Conservation (phyloP, 2,113 vertebrate species). For the Mola mola region DNA sequence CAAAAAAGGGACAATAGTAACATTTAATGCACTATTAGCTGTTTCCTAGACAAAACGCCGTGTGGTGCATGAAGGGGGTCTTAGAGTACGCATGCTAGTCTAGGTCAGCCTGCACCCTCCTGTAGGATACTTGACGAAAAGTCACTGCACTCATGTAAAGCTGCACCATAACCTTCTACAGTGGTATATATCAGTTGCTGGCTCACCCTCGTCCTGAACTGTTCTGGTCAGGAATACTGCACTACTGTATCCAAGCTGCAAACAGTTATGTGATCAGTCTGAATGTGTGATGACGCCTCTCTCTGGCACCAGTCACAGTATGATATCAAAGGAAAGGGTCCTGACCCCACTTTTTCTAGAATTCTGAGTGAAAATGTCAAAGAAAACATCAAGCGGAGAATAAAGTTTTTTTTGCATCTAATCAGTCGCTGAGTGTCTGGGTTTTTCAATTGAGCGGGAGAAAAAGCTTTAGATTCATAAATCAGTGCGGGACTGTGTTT, state of each 20-base stretch:
- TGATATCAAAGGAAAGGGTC: constrained; percentile 47
- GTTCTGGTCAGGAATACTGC: constrained; percentile 45
- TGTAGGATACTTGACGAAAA: constrained; percentile 60
- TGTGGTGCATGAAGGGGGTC: constrained; percentile 73
- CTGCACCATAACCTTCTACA: constrained; percentile 36
- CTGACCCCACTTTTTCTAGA: constrained; percentile 75
- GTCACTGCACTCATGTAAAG: constrained; percentile 46
- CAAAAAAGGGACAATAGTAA: constrained; percentile 65
- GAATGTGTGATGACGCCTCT: constrained; percentile 40
- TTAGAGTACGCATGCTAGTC: constrained; percentile 75
- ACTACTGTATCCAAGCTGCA: constrained; percentile 63
- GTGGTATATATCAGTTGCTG: constrained; percentile 55
- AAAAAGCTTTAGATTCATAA: too few relatives aligned
- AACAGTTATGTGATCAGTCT: constrained; percentile 61
- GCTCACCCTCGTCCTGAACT: constrained; percentile 35
- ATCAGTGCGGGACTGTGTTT: neutral
- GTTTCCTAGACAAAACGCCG: constrained; percentile 68
- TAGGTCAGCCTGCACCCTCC: constrained; percentile 64
- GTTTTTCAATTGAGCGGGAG: too few relatives aligned
- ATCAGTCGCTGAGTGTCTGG: constrained; percentile 16
- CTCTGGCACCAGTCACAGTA: constrained; percentile 47
- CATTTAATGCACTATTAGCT: constrained; percentile 75
- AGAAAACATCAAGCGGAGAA: constrained; percentile 66
- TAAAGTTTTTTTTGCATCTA: constrained; percentile 80
- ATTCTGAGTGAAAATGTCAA: constrained; percentile 65